A percentile compares a stretch with the other conserved stretches of the same genome.
Conservation (phyloP, 2,113 vertebrate genomes). For the Myrmecobius fasciatus region DNA sequence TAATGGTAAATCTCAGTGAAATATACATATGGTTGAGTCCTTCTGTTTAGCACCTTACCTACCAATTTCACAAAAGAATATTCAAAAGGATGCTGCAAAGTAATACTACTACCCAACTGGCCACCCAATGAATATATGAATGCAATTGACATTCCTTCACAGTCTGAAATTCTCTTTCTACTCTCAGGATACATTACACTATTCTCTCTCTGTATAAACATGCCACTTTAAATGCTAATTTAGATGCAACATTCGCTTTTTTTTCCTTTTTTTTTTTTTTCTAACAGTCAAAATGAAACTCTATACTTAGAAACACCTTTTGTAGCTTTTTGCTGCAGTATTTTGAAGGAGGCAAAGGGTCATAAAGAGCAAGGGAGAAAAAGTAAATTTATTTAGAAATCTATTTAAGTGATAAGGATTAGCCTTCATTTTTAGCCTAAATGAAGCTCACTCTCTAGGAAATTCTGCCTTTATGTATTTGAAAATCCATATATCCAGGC, state of each 20-base stretch:
- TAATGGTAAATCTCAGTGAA: neutral
- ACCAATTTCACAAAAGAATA: constrained; percentile 9
- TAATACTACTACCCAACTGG: constrained; percentile 50
- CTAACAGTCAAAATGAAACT: constrained; percentile 68
- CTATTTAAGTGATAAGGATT: constrained; percentile 41
- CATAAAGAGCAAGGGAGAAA: neutral
- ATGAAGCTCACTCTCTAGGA: constrained; percentile 61
- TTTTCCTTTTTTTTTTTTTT: constrained; percentile 68
- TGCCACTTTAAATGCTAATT: constrained; percentile 80
- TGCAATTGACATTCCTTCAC: constrained; percentile 68
- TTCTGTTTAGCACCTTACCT: neutral
- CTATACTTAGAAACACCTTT: constrained; percentile 41
- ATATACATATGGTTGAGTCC: neutral
- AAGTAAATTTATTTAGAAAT: constrained; percentile 63
- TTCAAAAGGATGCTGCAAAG: constrained; percentile 39
- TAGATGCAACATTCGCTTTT: constrained; percentile 68
- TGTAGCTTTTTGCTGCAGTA: constrained; percentile 59
- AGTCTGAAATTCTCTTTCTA: constrained; percentile 63
- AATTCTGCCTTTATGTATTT: constrained; percentile 54
- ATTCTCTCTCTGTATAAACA: constrained; percentile 70
- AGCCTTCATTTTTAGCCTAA: constrained; percentile 54
- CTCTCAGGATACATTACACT: constrained; percentile 71
- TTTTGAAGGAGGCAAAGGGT: neutral
- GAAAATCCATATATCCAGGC: constrained; percentile 63
- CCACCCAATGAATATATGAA: constrained; percentile 74